Evolutionary conservation across 64 coral and sea anemone species (phyloP).

Genomic region (Astreopora myriophthalma): DNA sequence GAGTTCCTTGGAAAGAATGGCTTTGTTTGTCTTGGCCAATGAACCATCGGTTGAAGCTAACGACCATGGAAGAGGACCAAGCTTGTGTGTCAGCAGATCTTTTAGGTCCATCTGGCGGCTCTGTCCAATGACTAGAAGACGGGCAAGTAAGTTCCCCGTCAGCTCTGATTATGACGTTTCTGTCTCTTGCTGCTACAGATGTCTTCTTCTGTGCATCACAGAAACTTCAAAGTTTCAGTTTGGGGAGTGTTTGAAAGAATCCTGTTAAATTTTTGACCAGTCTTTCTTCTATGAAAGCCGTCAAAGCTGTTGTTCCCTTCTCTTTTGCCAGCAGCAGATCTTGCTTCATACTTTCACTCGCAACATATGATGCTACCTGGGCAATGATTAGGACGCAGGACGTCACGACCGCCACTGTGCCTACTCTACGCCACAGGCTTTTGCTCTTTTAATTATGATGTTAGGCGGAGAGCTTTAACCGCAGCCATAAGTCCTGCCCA

Average conservation of each 20-base stretch:
- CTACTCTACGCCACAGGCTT: no score
- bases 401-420: no score
- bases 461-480: no score
- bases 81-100: conserved; percentile 52
- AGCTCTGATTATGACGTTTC: conserved; percentile 14
- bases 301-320: conserved; percentile 28
- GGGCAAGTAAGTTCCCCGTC: conserved; percentile 56
- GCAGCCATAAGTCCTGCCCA: no score
- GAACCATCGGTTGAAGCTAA: conserved; percentile 50
- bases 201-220: conserved; percentile 25
- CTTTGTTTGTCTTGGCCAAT: conserved; percentile 51
- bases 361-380: no score
- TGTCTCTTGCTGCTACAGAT: conserved; percentile 13
- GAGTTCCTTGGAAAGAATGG: conserved; percentile 1
- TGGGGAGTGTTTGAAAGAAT: conserved; percentile 38
- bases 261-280: not conserved
- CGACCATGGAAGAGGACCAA: conserved; percentile 63
- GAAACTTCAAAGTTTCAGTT: conserved; percentile 44
- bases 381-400: no score
- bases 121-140: conserved; percentile 59
- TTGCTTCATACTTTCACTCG: conserved; percentile 14
- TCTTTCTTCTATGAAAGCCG: conserved; percentile 37
- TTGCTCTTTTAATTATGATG: no score
- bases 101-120: conserved; percentile 37
- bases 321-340: conserved; percentile 31